phyloP scores from a whole-genome alignment of 2,888 invertebrate genomes.

The Macrophya annulata region DNA sequence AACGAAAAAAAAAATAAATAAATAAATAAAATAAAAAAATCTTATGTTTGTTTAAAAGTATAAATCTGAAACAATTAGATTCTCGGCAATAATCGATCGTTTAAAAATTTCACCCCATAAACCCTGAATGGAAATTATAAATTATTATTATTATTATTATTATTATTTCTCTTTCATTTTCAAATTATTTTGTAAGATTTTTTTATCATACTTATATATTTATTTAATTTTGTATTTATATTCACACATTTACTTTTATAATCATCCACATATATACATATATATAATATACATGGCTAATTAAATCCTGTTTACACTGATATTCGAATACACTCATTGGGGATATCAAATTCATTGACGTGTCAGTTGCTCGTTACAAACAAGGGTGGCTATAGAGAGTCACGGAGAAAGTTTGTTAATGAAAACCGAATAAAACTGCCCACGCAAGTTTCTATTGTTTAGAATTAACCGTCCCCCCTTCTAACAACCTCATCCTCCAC shows the following conservation, averaged over 20 bases:
- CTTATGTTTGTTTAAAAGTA: too few relatives aligned
- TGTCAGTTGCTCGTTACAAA: conserved; percentile 27
- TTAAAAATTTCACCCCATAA: background rate
- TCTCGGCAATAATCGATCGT: background rate
- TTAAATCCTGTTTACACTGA: background rate
- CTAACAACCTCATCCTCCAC: background rate
- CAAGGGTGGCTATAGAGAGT: background rate
- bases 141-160: background rate
- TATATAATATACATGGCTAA: background rate
- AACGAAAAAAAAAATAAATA: background rate
- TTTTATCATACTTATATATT: background rate
- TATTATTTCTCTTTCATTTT: background rate
- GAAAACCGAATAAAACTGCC: conserved; percentile 34
- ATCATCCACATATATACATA: too few relatives aligned
- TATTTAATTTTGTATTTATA: background rate
- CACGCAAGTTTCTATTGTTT: conserved; percentile 35
- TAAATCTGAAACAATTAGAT: too few relatives aligned
- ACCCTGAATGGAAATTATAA: background rate
- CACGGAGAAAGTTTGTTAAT: conserved; percentile 25
- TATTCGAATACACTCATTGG: background rate
- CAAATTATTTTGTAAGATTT: background rate
- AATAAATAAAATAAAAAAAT: background rate
- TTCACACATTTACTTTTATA: background rate
- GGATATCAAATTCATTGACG: conserved; percentile 35
- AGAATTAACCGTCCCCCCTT: background rate